Percentiles rank a stretch among this genome's conserved stretches.
Conservation (phyloP, 2,888 invertebrate species). For the Agrochola macilenta region DNA sequence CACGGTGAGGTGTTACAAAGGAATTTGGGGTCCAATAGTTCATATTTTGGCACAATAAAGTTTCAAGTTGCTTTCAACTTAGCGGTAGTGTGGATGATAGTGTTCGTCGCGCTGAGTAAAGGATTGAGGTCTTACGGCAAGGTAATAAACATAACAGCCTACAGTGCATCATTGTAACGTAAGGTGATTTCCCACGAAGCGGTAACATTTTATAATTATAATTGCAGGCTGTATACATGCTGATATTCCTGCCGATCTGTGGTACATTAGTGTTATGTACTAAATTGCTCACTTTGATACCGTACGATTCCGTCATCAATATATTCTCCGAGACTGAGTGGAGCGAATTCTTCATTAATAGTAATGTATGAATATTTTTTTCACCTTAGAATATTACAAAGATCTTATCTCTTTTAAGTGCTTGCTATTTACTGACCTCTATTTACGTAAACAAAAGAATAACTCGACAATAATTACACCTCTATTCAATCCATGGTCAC, state of each 20-base stretch:
- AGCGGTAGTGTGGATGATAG: constrained; percentile 97
- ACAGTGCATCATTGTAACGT: constrained; percentile 33
- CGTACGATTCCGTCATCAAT: constrained; percentile 92
- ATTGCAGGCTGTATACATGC: constrained; percentile 92
- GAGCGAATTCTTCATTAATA: constrained; percentile 96
- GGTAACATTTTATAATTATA: constrained; percentile 49
- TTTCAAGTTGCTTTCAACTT: constrained; percentile 97
- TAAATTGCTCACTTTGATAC: constrained; percentile 94
- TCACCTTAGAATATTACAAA: constrained; percentile 21
- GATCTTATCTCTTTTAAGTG: constrained; percentile 40
- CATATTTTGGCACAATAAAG: constrained; percentile 92
- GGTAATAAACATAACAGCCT: constrained; percentile 81
- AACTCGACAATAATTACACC: constrained; percentile 13
- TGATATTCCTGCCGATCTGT: constrained; percentile 94
- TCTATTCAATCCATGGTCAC: constrained; percentile 42
- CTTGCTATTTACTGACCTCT: constrained; percentile 35
- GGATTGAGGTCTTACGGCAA: constrained; percentile 96
- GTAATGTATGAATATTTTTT: constrained; percentile 90
- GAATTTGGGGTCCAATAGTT: constrained; percentile 79
- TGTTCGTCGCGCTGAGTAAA: constrained; percentile 96
- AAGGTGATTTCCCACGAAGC: constrained; percentile 46
- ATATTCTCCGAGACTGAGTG: constrained; percentile 95
- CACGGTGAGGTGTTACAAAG: constrained; percentile 95
- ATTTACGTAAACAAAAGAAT: constrained; percentile 53
- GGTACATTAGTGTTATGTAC: constrained; percentile 94